phyloP scores from a whole-genome alignment of 2,888 invertebrate genomes.

The Synanthedon vespiformis region DNA sequence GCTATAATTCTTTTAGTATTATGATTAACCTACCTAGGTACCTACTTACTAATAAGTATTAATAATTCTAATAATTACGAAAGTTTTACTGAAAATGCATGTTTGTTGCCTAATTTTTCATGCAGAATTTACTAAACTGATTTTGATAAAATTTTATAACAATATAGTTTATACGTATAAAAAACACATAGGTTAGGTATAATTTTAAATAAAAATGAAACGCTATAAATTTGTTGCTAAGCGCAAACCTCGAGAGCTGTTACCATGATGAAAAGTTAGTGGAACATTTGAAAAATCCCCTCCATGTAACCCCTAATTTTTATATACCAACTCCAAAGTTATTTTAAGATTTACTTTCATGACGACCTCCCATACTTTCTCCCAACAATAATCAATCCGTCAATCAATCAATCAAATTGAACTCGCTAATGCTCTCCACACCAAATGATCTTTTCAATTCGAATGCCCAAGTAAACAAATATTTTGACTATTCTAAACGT shows the following conservation, averaged over 20 bases:
- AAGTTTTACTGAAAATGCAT: too few species aligned
- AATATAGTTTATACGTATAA: neutral
- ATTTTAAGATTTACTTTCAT: neutral
- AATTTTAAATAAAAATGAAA: neutral
- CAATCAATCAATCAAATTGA: constrained; percentile 19
- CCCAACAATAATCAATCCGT: constrained; percentile 15
- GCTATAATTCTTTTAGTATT: too few species aligned
- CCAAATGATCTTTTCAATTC: constrained; percentile 28
- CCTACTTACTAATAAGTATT: too few species aligned
- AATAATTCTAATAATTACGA: too few species aligned
- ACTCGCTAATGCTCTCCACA: constrained; percentile 20
- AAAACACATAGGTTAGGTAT: neutral
- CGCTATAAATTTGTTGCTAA: neutral
- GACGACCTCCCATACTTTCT: constrained; percentile 8
- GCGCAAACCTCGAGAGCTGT: neutral
- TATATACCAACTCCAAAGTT: too few species aligned
- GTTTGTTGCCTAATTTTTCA: too few species aligned
- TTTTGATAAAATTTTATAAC: too few species aligned
- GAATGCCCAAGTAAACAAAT: constrained; percentile 16
- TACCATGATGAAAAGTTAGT: too few species aligned
- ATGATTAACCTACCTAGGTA: too few species aligned
- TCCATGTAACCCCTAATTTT: too few species aligned
- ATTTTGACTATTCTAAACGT: constrained; percentile 26
- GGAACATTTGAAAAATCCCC: too few species aligned
- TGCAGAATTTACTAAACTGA: too few species aligned